A percentile compares a stretch with the other conserved stretches of the same genome.
Evolutionary conservation across 2,888 invertebrate genomes (phyloP).

Genomic region (Mythimna vitellina): DNA sequence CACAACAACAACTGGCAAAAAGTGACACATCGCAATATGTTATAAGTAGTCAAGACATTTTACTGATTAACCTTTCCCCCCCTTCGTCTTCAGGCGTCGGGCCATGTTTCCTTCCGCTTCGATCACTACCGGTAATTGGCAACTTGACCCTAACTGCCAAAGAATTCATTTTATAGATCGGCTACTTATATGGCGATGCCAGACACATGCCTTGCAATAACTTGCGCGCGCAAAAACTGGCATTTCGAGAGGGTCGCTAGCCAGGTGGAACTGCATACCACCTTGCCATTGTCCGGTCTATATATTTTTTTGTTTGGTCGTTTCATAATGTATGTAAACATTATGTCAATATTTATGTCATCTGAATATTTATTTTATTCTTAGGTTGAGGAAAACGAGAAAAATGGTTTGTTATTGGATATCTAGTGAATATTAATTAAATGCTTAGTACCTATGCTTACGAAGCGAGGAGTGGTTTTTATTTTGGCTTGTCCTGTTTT

Average conservation of each 20-base stretch:
- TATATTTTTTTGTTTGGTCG: slow-evolving; percentile 50
- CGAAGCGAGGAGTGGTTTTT: background rate
- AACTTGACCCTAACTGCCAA: slow-evolving; percentile 48
- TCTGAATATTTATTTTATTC: slow-evolving; percentile 24
- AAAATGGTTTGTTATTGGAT: background rate
- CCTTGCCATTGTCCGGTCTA: slow-evolving; percentile 55
- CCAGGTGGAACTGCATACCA: slow-evolving; percentile 60
- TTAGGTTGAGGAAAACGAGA: slow-evolving; percentile 2
- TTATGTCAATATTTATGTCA: slow-evolving; percentile 61
- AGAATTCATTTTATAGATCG: slow-evolving; percentile 52
- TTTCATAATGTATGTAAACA: slow-evolving; percentile 49
- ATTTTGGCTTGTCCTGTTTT: background rate
- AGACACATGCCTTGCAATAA: slow-evolving; percentile 42
- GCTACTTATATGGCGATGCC: slow-evolving; percentile 30
- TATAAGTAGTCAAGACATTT: slow-evolving; percentile 39
- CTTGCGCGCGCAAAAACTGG: slow-evolving; percentile 56
- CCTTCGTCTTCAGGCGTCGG: slow-evolving; percentile 21
- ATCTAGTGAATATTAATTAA: background rate
- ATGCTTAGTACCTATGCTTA: background rate
- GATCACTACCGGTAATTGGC: slow-evolving; percentile 61
- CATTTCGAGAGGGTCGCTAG: slow-evolving; percentile 63
- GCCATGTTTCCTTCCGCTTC: slow-evolving; percentile 62
- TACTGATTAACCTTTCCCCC: slow-evolving; percentile 31
- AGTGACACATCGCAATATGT: slow-evolving; percentile 42
- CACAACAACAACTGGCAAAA: slow-evolving; percentile 53